Conservation (phyloP, 2,888 invertebrate genomes). For the Labia minor region DNA sequence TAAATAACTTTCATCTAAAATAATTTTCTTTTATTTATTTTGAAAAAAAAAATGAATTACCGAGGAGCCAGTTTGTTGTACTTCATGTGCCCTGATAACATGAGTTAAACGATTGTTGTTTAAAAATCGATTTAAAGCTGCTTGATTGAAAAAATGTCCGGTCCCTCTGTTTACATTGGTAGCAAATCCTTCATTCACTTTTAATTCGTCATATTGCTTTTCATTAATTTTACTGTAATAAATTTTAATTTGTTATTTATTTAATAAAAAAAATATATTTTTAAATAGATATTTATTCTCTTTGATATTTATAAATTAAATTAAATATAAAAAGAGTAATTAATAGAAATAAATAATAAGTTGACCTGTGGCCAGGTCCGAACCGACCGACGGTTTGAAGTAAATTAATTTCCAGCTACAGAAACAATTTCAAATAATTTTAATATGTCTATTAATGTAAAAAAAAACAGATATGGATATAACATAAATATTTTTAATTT, state of each 20-base stretch:
- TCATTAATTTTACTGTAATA: neutral
- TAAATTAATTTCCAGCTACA: too few relatives aligned
- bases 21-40: neutral
- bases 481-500: too few relatives aligned
- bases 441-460: too few relatives aligned
- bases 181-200: slow-evolving; percentile 55
- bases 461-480: too few relatives aligned
- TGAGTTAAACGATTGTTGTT: slow-evolving; percentile 53
- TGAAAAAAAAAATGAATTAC: slow-evolving; percentile 34
- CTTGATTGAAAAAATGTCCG: slow-evolving; percentile 57
- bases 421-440: too few relatives aligned
- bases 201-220: slow-evolving; percentile 34
- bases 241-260: neutral
- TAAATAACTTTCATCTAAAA: neutral
- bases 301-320: too few relatives aligned
- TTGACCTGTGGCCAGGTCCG: too few relatives aligned
- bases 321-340: too few relatives aligned
- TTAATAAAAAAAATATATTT: neutral
- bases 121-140: slow-evolving; percentile 57
- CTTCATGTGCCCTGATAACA: slow-evolving; percentile 63
- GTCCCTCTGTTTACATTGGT: slow-evolving; percentile 56
- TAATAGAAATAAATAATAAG: too few relatives aligned
- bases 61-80: slow-evolving; percentile 59
- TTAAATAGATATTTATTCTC: neutral
- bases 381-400: too few relatives aligned